A percentile compares a stretch with the other conserved stretches of the same genome.
These are phyloP conservation scores for Mus caroli DNA, from an alignment of 2,797 vertebrate genomes.

Conservation along the genomic window DNA sequence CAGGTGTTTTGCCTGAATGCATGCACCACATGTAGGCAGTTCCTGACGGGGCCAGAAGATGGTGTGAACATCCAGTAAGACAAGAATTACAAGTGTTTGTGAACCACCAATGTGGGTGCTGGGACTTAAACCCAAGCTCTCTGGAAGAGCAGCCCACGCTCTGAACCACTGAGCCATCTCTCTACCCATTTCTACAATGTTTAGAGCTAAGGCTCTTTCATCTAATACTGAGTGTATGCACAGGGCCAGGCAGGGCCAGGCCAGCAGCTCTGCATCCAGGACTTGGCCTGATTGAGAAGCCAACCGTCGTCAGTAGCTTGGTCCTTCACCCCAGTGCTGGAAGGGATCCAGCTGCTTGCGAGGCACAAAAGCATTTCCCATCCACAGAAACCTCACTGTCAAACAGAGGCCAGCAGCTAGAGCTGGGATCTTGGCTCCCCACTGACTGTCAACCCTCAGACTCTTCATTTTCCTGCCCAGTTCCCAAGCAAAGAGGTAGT, in stretches of 20 bases:
- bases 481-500: background rate
- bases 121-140: background rate
- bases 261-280: background rate
- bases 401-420: constrained; percentile 50
- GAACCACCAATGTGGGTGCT: background rate
- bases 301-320: constrained; percentile 51
- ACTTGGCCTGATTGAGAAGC: constrained; percentile 57
- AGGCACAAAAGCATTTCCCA: constrained; percentile 76
- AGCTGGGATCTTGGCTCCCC: background rate
- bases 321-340: constrained; percentile 30
- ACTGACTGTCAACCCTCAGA: background rate
- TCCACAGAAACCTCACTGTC: constrained; percentile 71
- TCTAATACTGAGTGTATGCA: background rate
- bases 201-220: background rate
- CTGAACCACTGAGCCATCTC: background rate
- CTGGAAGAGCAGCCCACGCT: background rate
- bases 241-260: background rate
- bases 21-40: background rate
- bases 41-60: background rate
- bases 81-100: background rate
- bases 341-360: constrained; percentile 63
- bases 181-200: background rate
- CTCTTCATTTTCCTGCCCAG: background rate
- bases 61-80: background rate
- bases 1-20: background rate